Evolutionary conservation across 2,797 vertebrate genomes (phyloP).

Genomic region (Tinamus major): DNA sequence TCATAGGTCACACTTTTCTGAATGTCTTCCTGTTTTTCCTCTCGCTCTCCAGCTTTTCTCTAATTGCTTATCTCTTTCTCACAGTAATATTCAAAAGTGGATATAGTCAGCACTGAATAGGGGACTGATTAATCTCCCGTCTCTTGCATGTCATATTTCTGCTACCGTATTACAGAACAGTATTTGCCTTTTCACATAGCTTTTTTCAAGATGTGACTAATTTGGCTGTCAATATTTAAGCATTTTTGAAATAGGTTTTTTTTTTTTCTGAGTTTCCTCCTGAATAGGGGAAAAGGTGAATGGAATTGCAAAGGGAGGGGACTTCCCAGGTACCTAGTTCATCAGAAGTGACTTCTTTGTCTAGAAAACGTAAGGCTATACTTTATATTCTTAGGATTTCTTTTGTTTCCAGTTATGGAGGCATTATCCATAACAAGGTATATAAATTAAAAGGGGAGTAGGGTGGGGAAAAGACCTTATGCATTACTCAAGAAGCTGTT

Average conservation of each 20-base stretch:
- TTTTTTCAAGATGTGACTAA: not conserved
- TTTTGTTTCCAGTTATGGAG: not conserved
- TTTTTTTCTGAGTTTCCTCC: not conserved
- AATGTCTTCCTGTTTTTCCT: constrained; percentile 30
- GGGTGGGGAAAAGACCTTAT: not conserved
- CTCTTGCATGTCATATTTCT: not conserved
- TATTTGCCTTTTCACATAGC: constrained; percentile 10
- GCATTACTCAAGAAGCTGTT: not conserved
- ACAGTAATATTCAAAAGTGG: constrained; percentile 6
- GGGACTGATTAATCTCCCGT: not conserved
- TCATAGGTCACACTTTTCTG: constrained; percentile 14
- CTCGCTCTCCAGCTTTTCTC: constrained; percentile 31
- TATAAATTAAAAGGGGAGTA: not conserved
- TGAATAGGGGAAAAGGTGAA: not conserved
- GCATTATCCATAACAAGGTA: not conserved
- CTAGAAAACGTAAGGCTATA: not conserved
- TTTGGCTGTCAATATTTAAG: not conserved
- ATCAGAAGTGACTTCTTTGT: not conserved
- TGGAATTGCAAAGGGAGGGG: not conserved
- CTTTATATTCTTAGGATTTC: not conserved
- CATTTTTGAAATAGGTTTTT: not conserved
- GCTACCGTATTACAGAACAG: not conserved
- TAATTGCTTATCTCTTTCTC: constrained; percentile 4
- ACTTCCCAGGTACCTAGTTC: not conserved
- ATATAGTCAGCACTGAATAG: not conserved